Conservation (phyloP, 2,888 invertebrate genomes). For the Cheilosia impressa region DNA sequence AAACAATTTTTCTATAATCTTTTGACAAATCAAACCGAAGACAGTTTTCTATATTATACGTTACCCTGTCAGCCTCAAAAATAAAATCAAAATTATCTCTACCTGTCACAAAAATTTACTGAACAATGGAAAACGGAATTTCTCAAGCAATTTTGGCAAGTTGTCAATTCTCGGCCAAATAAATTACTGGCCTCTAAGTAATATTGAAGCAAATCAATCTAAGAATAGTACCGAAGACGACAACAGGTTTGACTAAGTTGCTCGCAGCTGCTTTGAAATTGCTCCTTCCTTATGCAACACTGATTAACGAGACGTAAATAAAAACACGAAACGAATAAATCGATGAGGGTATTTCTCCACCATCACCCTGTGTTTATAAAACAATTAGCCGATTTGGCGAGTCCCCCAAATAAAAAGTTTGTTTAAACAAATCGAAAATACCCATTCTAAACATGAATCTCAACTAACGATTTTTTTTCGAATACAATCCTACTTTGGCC, state of each 20-base stretch:
- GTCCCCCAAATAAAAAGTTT: constrained; percentile 4
- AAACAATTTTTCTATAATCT: too few species aligned
- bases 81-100: background rate
- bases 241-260: too few species aligned
- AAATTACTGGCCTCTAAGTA: constrained; percentile 13
- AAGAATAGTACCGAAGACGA: too few species aligned
- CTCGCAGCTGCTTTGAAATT: too few species aligned
- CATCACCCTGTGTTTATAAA: constrained; percentile 38
- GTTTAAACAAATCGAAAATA: constrained; percentile 8
- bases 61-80: too few species aligned
- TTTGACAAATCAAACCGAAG: too few species aligned
- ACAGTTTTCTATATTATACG: too few species aligned
- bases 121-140: background rate
- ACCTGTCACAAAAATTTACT: background rate
- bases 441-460: constrained; percentile 17
- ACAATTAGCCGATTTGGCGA: constrained; percentile 20
- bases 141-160: constrained; percentile 4
- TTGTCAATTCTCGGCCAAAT: background rate
- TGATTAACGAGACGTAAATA: too few species aligned
- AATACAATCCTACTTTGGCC: constrained; percentile 31
- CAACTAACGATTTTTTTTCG: constrained; percentile 7
- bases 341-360: background rate
- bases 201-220: background rate
- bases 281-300: too few species aligned
- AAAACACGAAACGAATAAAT: background rate